These are phyloP conservation scores for Morinoia aosen DNA, from an alignment of 2,888 invertebrate species.

Conservation along the genomic window DNA sequence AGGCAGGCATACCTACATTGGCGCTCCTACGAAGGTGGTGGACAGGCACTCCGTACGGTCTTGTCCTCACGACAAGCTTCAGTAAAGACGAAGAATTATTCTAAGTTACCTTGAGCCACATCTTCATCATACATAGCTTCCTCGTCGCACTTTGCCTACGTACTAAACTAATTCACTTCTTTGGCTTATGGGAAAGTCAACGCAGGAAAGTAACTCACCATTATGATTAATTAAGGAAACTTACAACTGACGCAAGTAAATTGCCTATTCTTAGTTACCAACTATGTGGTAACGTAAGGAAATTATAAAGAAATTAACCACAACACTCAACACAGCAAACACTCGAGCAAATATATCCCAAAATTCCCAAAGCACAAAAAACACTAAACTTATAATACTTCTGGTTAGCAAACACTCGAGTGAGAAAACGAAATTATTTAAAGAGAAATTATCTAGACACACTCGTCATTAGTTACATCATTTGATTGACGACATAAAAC, in stretches of 20 bases:
- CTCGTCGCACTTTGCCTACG: not conserved
- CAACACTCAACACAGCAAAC: not conserved
- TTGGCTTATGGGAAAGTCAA: not conserved
- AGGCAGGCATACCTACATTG: not conserved
- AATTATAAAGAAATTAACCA: not conserved
- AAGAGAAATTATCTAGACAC: not conserved
- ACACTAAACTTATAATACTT: not conserved
- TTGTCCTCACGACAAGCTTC: not conserved
- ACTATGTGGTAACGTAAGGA: not conserved
- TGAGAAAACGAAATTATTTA: not conserved
- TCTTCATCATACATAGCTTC: not conserved
- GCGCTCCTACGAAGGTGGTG: not conserved
- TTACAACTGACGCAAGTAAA: not conserved
- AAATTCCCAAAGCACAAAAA: not conserved
- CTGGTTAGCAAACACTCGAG: not conserved
- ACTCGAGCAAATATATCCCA: not conserved
- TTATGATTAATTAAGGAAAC: not conserved
- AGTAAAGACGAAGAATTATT: not conserved
- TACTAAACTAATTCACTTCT: not conserved
- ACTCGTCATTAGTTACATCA: not conserved
- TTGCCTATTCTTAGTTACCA: not conserved
- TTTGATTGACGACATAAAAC: not conserved
- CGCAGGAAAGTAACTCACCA: not conserved
- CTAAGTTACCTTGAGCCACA: not conserved
- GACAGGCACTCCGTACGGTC: not conserved